These are phyloP conservation scores for Mus caroli DNA, from an alignment of 2,797 vertebrate genomes.

Conservation along the genomic window DNA sequence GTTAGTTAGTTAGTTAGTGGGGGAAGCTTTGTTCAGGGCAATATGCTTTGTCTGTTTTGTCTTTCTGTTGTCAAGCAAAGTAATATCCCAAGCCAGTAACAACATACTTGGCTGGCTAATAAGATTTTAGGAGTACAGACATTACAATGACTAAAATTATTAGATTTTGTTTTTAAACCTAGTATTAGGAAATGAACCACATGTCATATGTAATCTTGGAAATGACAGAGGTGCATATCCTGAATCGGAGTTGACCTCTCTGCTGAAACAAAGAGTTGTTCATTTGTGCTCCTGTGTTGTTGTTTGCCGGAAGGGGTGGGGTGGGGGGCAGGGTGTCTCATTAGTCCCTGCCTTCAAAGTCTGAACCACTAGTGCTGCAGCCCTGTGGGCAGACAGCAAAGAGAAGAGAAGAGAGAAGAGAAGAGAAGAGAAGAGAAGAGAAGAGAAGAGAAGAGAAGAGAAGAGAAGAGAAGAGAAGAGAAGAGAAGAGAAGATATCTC, in stretches of 20 bases:
- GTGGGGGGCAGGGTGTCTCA: not conserved
- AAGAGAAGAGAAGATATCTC: too few relatives aligned
- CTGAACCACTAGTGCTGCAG: not conserved
- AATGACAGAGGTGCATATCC: constrained; percentile 43
- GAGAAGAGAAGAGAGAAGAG: not conserved
- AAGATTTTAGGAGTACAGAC: constrained; percentile 64
- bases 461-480: too few relatives aligned
- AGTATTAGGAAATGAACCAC: constrained; percentile 70
- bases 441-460: too few relatives aligned
- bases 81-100: constrained; percentile 61
- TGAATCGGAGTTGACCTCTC: not conserved
- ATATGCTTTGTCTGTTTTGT: constrained; percentile 54
- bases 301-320: not conserved
- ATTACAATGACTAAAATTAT: constrained; percentile 62
- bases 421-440: too few relatives aligned
- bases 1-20: not conserved
- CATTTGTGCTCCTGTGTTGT: not conserved
- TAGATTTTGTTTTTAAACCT: not conserved
- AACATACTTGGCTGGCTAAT: constrained; percentile 61
- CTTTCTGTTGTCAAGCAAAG: constrained; percentile 70
- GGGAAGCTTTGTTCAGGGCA: not conserved
- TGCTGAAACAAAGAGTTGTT: not conserved
- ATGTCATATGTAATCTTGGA: constrained; percentile 57
- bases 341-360: not conserved
- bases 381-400: not conserved